Percentiles rank a stretch among this genome's conserved stretches.
phyloP scores from a whole-genome alignment of 1,140 invertebrate species.

The Diuraphis noxia region DNA sequence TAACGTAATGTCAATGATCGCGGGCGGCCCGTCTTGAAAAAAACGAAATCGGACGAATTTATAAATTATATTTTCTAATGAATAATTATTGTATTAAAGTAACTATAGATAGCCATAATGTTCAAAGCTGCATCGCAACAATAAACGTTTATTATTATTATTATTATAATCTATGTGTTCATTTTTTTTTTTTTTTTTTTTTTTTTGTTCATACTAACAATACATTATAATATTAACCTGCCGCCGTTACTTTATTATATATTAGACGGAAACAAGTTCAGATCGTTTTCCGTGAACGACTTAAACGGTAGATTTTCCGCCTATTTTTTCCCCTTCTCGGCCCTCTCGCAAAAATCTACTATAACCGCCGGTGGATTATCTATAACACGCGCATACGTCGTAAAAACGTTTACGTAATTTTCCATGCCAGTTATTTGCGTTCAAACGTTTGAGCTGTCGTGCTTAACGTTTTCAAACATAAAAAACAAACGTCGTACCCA shows the following conservation, averaged over 20 bases:
- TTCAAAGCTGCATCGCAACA: not conserved
- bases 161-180: constrained; percentile 13
- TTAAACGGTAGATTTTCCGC: not conserved
- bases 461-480: not conserved
- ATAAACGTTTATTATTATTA: not conserved
- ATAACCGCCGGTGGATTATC: no score
- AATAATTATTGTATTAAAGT: no score
- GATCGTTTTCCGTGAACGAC: constrained; percentile 23
- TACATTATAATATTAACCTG: no score
- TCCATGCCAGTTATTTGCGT: not conserved
- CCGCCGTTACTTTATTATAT: not conserved
- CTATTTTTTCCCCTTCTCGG: not conserved
- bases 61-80: not conserved
- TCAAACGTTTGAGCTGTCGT: not conserved
- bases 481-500: not conserved
- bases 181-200: not conserved
- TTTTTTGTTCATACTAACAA: not conserved
- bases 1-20: not conserved
- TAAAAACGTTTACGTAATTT: not conserved
- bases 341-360: not conserved
- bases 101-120: not conserved
- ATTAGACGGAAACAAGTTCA: not conserved
- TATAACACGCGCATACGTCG: not conserved
- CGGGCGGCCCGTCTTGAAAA: not conserved
- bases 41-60: not conserved